Evolutionary conservation across 2,888 invertebrate genomes (phyloP), one percentile per base, ranked within the genome.

Genomic region (Drosophila formosana): DNA sequence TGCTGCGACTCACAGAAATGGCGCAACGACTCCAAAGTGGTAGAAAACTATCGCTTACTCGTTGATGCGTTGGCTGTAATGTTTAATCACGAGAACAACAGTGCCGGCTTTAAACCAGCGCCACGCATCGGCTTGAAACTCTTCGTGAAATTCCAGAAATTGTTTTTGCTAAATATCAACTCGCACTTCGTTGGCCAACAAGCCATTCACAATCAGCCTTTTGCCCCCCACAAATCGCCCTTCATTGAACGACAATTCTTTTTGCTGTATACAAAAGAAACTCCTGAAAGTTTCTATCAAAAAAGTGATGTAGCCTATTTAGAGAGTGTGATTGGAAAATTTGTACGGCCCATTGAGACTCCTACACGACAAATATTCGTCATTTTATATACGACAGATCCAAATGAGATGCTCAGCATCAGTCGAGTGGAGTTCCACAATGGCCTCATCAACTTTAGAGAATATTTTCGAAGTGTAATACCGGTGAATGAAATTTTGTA

Each of bases 381-480:
- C 0, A 73, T 87, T 32, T 46, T 85, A 4, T 85, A 86, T 51
- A 32, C 70, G 0, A 81, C 69, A 56, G 62, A 71, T 47, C 79
- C 79, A 0, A 66, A 81, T 43, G 23, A 47, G 2, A 43, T 78
- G 63, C 18, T 69, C 3, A 86, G 83, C 63, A 64, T 84, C 13
- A 63, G 75, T 3, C 72, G 73, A 2, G 74, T 63, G 0, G 66
- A 66, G 39, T 50, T 65, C 0, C 50, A 72, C 4, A 64, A 63
- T 1, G 70, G 60, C 0, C 57, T 51, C 5, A 75, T 80, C 11
- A 49, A 67, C 1, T 23, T 87, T 3, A 78, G 72, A 47, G 84
- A 85, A 47, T 83, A 83, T 32, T 86, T 83, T 18, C 53, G 83
- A 0, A 84, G 72, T 37, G 13, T 8, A 1, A 66, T 83, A 46